Evolutionary conservation across 2,888 invertebrate species (phyloP), one percentile per base, ranked within the genome.

Genomic region (Ophioninae sp.): DNA sequence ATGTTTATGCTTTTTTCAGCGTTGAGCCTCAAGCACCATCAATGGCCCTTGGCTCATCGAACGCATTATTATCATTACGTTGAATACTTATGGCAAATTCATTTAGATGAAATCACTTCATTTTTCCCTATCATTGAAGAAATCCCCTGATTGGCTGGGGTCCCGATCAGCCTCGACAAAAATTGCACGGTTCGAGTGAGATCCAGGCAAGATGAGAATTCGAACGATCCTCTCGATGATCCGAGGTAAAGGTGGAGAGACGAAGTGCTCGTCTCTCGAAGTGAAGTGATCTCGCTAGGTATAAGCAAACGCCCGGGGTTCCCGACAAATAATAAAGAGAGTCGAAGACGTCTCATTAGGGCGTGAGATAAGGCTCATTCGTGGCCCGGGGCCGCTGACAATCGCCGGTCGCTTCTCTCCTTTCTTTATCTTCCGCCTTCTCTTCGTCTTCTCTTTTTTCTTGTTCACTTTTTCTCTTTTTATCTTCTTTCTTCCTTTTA

Each of bases 281-380:
- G 81, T 81, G 75, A 80, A 77, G 79, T 81, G 61, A 83, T 80
- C 72, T 61, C 44, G 22, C 73, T 74, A 72, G 72, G 65, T 80
- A 82, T 71, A 75, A 74, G 73, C 39, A 73, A 72, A 78, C 74
- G 82, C 86, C 86, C 58, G 71, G 68, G 85, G 85, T 68, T 83
- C 82, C 83, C 86, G 83, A 85, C 83, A 87, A 86, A 89, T 89
- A 89, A 91, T 91, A 89, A 89, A 89, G 87, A 89, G 86, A 85
- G 85, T 84, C 87, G 87, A 89, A 90, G 90, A 90, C 90, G 90
- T 90, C 90, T 90, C 90, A 90, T 91, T 91, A 91, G 86, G 87
- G 85, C 86, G 87, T 87, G 87, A 88, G 88, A 88, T 88, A 88
- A 86, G 84, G 78, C 79, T 81, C 81, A 84, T 85, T 85, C 80